These are phyloP conservation scores for Paguma larvata DNA, from an alignment of 2,797 vertebrate species.

Conservation along the genomic window DNA sequence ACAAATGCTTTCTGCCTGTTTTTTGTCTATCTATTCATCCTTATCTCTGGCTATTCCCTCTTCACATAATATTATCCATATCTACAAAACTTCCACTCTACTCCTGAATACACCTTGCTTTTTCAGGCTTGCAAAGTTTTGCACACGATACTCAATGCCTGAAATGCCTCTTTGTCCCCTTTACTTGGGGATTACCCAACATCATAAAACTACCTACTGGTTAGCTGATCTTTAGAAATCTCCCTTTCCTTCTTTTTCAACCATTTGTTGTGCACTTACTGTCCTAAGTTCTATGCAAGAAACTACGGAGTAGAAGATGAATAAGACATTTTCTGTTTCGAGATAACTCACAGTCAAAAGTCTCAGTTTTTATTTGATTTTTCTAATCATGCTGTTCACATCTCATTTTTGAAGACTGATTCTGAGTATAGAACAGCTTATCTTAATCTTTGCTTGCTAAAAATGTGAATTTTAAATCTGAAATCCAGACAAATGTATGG, in stretches of 20 bases:
- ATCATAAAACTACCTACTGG: background rate
- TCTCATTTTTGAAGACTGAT: background rate
- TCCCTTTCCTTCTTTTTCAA: background rate
- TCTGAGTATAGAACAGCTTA: background rate
- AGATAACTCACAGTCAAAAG: background rate
- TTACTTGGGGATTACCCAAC: background rate
- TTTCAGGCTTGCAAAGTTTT: background rate
- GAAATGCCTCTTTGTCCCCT: background rate
- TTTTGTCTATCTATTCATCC: background rate
- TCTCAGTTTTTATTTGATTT: background rate
- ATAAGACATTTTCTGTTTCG: background rate
- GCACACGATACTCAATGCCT: background rate
- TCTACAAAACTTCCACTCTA: background rate
- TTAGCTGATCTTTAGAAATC: conserved; percentile 20
- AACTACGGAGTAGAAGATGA: background rate
- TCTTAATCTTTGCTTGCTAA: conserved; percentile 8
- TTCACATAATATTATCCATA: background rate
- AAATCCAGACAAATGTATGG: background rate
- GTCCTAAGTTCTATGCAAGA: background rate
- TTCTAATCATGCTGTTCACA: background rate
- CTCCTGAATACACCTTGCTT: background rate
- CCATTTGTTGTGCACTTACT: background rate
- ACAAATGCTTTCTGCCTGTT: background rate
- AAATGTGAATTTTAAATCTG: conserved; percentile 1
- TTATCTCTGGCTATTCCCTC: background rate